Evolutionary conservation across 2,113 vertebrate genomes (phyloP).

Genomic region (Neotragus pygmaeus): DNA sequence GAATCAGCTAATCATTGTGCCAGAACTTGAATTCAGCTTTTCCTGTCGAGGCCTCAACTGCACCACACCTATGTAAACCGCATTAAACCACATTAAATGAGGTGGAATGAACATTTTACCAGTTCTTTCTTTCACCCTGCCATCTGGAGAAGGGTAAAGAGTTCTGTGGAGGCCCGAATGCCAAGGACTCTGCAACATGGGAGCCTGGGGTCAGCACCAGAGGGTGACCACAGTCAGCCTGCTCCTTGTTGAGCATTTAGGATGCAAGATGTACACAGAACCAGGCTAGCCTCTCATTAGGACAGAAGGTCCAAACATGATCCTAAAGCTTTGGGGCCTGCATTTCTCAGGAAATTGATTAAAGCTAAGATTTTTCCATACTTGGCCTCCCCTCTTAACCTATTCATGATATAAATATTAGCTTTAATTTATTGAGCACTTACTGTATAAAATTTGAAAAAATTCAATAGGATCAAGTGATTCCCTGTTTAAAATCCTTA

Average conservation of each 20-base stretch:
- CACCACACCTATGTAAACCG: constrained; percentile 80
- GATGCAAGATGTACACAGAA: constrained; percentile 46
- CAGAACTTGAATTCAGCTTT: constrained; percentile 81
- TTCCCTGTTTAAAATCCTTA: neutral
- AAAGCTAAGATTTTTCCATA: neutral
- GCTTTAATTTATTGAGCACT: neutral
- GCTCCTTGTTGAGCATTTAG: constrained; percentile 44
- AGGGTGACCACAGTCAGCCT: constrained; percentile 21
- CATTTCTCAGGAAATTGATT: neutral
- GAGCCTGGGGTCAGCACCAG: neutral
- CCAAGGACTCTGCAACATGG: constrained; percentile 44
- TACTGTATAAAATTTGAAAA: neutral
- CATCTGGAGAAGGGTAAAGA: constrained; percentile 70
- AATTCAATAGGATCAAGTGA: neutral
- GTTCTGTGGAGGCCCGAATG: constrained; percentile 60
- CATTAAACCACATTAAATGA: constrained; percentile 66
- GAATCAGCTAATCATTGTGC: constrained; percentile 80
- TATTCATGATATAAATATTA: neutral
- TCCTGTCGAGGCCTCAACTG: constrained; percentile 70
- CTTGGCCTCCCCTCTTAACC: neutral
- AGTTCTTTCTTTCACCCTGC: constrained; percentile 74
- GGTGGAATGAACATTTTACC: constrained; percentile 76
- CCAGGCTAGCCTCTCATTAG: neutral
- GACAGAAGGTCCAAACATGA: neutral
- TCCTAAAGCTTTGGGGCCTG: neutral